Base-by-base conservation (phyloP, 2,888 invertebrate genomes). In the Muschampia plurimacula region DNA sequence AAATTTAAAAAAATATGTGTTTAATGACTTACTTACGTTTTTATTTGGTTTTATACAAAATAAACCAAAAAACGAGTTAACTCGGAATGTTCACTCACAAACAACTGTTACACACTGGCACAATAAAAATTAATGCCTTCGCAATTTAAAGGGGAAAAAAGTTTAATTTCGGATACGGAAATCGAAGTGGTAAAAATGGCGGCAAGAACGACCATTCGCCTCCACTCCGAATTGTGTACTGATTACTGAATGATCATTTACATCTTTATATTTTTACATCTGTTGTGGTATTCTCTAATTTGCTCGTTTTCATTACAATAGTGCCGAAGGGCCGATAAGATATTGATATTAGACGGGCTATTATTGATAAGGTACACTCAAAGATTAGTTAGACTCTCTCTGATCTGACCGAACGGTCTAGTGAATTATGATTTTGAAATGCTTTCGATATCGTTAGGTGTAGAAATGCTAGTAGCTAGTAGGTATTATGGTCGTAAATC, bases 241-340 rank as follows among this genome's bases (percentile, higher is more conserved):
- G 69, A 39, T 2, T 28, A 15, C 52, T 52, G n/a, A 36, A 8
- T 15, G 52, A 32, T 49, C 59, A 13, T 32, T 41, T 39, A 1
- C 10, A 10, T 52, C 44, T 44, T 7, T 52, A 15, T 15, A 52
- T 7, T 15, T n/a, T 62, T 13, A 22, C 63, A 52, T 69, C 63
- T 46, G 64, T 64, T 64, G 41, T 64, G 41, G 57, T 57, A 28
- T 70, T 66, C 36, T 49, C 28, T 49, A 59, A 36, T 71, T 66
- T 71, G 60, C 66, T 49, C 44, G 59, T 44, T 68, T 68, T 59
- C 32, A 66, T 66, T 66, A 49, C 57, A 71, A 4, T 60, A 41
- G 69, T 71, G 64, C 63, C 64, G 60, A 9, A 10, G 55, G 22
- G 22, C 52, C 52, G 72, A 72, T 72, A 72, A 71, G 59, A 71